phyloP scores from a whole-genome alignment of 2,113 vertebrate species.

The Formicarius rufipectus region DNA sequence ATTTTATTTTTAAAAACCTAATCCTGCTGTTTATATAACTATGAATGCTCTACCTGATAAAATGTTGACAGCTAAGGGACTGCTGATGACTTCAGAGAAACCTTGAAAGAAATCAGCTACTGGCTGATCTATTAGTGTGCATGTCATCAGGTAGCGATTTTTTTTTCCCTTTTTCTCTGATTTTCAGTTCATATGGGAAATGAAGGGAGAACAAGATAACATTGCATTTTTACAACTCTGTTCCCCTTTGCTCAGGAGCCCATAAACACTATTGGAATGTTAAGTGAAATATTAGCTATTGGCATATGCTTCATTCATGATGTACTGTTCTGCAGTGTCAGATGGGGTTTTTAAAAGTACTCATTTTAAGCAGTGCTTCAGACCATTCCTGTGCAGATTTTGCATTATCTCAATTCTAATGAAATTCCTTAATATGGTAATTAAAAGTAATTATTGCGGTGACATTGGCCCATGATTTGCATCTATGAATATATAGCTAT shows the following conservation, averaged over 20 bases:
- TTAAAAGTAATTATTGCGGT: neutral
- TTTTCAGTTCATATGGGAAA: slow-evolving; percentile 2
- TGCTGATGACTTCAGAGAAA: neutral
- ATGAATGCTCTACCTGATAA: neutral
- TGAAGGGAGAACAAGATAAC: neutral
- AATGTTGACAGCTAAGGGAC: neutral
- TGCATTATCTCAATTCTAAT: neutral
- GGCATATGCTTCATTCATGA: neutral
- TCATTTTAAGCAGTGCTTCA: neutral
- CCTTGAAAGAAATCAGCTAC: neutral
- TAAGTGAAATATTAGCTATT: slow-evolving; percentile 14
- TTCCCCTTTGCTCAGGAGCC: neutral
- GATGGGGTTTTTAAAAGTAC: neutral
- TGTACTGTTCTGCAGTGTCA: neutral
- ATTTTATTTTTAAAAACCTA: neutral
- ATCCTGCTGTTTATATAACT: neutral
- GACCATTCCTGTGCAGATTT: neutral
- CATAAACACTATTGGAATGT: neutral
- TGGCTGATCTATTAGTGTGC: neutral
- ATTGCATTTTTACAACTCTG: neutral
- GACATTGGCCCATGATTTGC: neutral
- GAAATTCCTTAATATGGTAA: neutral
- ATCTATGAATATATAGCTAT: too few species aligned
- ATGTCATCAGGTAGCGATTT: neutral
- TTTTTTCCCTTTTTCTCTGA: neutral